A percentile compares a stretch with the other conserved stretches of the same genome.
Conservation (phyloP, 2,797 vertebrate genomes). For the Channallabes apus region DNA sequence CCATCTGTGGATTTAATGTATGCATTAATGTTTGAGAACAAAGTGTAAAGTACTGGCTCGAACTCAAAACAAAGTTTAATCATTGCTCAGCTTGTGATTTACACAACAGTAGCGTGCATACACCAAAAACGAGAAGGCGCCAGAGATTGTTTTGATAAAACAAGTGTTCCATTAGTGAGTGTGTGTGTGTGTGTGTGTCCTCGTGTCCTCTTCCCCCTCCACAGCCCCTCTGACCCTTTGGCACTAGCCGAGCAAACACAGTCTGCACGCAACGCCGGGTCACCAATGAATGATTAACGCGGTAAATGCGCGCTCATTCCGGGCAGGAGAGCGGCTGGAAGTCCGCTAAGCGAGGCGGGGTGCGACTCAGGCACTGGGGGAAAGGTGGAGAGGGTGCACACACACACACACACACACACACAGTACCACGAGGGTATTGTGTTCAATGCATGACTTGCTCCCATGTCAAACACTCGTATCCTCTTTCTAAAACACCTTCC, state of each 20-base stretch:
- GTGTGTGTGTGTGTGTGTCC: slow-evolving; percentile 23
- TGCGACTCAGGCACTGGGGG: slow-evolving; percentile 37
- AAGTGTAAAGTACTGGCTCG: not conserved
- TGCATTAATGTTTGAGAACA: not conserved
- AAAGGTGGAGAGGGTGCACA: slow-evolving; percentile 36
- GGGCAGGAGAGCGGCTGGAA: slow-evolving; percentile 47
- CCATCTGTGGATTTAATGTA: not conserved
- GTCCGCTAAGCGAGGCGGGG: slow-evolving; percentile 49
- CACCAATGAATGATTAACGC: slow-evolving; percentile 77
- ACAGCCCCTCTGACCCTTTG: slow-evolving; percentile 69
- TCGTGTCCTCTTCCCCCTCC: slow-evolving; percentile 63
- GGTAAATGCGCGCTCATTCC: slow-evolving; percentile 59
- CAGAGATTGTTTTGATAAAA: slow-evolving; percentile 76
- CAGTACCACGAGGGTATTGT: slow-evolving; percentile 62
- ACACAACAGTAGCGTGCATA: slow-evolving; percentile 64
- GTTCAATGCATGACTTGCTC: slow-evolving; percentile 64
- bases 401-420: too few relatives aligned
- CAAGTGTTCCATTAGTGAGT: slow-evolving; percentile 55
- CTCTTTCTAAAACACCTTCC: slow-evolving; percentile 58
- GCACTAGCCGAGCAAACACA: slow-evolving; percentile 78
- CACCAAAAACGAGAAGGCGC: slow-evolving; percentile 55
- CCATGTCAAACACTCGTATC: slow-evolving; percentile 57
- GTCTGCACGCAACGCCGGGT: slow-evolving; percentile 79
- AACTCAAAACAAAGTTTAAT: not conserved
- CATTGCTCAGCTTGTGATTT: slow-evolving; percentile 49